Base-by-base conservation (phyloP, 2,888 invertebrate genomes). In the Spodoptera exigua region DNA sequence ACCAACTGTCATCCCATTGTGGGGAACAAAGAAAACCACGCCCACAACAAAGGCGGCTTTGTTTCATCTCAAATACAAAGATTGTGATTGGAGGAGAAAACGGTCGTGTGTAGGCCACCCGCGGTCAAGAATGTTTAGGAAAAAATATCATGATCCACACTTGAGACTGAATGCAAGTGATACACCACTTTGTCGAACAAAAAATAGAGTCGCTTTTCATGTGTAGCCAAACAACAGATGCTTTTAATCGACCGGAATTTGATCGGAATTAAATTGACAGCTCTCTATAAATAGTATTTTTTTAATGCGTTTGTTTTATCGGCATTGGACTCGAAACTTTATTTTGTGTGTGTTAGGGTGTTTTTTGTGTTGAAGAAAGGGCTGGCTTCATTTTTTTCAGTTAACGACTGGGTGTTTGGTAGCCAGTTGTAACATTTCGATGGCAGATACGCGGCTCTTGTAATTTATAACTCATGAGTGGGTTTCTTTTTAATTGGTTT, bases 1-100 rank as follows among this genome's bases (percentile, higher is more conserved):
- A 76, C 76, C 80, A 63, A 80, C 89, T 89, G 87, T 92, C 93
- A 89, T 92, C 90, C 94, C 85, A 93, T 93, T 94, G 94, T 93
- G 67, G 88, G 77, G 78, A 80, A 94, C 93, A 93, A 94, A 71
- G 82, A 72, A 78, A 61, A 87, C 91, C 85, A 76, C 91, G 90
- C 92, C 93, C 88, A 76, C 79, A 81, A 85, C 88, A 88, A 86
- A 87, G 81, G 82, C 89, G 86, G 91, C 83, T 74, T 93, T 93
- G 94, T 93, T 92, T 93, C 91, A 93, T 92, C 89, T 85, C 76
- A 70, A 76, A 76, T 70, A 63, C 71, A 66, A 62, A 70, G 60
- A 62, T 49, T 70, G 75, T 79, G 78, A 93, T 93, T 93, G 93
- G 93, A 70, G 52, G 83, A 83, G 82, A 85, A 63, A 75, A 80